Base-by-base conservation (phyloP, 2,113 vertebrate genomes). In the Hydrolagus affinis region DNA sequence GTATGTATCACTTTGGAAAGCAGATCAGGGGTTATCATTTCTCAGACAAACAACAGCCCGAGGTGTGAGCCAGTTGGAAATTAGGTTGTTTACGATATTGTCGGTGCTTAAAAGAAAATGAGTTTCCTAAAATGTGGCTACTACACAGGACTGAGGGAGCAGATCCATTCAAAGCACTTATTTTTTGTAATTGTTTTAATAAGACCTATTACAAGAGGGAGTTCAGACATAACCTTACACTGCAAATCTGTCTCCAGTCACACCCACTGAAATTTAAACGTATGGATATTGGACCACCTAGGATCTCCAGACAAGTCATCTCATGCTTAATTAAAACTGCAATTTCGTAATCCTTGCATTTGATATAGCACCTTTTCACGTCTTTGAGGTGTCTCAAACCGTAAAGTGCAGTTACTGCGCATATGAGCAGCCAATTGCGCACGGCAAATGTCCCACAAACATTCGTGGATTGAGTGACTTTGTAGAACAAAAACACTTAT, bases 181-280 rank as follows among this genome's bases (percentile, higher is more conserved):
- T 44, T 44, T 6, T 44, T 44, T 44, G 6, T 44, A 44, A 44
- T 44, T 44, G 44, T 28, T 62, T 3, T 11, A 62, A 8, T 78
- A 60, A 78, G 10, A 78, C 28, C 60, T 62, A 60, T 64, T 28
- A 17, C 23, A 80, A 64, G 15, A 75, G 23, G 59, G 7, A 28
- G 28, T 32, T 75, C 19, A 75, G 73, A 3, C 32, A 62, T 64
- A 60, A 11, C 60, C 23, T 28, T 44, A 44, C 44, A 25, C 23
- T 57, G 73, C 12, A 88, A 89, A 90, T 30, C 88, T 90, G 87
- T 88, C 88, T 90, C 88, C 86, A 44, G 87, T 91, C 72, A 88
- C 44, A 89, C 86, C 88, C 90, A 92, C 91, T 92, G 90, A 93
- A 91, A 91, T 85, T 75, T 8, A 86, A 91, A 90, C 70, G 86